phyloP scores from a whole-genome alignment of 2,797 vertebrate genomes.

The Sardinella longiceps region DNA sequence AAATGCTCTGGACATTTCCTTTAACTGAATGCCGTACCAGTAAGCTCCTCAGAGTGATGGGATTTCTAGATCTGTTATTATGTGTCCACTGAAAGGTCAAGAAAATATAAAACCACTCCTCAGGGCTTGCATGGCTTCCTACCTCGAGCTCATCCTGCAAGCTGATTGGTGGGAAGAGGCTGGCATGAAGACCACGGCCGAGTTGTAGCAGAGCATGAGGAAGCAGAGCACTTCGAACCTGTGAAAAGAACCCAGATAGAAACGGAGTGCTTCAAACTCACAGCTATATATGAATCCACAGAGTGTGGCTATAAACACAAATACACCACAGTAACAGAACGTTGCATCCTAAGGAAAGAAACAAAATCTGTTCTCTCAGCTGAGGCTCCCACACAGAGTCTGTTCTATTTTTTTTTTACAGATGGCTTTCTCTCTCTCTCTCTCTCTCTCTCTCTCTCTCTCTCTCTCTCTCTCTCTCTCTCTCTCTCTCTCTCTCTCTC shows the following conservation, averaged over 20 bases:
- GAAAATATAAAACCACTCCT: background rate
- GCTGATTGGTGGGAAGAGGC: slow-evolving; percentile 93
- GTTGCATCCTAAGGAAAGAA: background rate
- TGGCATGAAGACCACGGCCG: slow-evolving; percentile 97
- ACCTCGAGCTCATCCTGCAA: slow-evolving; percentile 97
- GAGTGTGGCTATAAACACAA: background rate
- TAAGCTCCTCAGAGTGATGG: background rate
- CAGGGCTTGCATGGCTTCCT: slow-evolving; percentile 53
- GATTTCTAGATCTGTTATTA: background rate
- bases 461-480: no score
- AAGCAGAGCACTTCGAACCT: slow-evolving; percentile 98
- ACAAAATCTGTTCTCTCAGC: background rate
- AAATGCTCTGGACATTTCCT: no score
- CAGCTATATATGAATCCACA: background rate
- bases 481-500: no score
- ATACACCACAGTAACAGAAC: background rate
- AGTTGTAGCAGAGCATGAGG: slow-evolving; percentile 99
- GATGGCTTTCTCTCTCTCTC: no score
- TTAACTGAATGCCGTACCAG: background rate
- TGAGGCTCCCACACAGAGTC: background rate
- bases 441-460: no score
- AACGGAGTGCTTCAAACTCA: background rate
- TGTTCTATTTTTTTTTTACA: slow-evolving; percentile 25
- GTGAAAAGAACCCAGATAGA: slow-evolving; percentile 32
- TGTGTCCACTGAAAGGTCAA: background rate